A percentile compares a stretch with the other conserved stretches of the same genome.
phyloP scores from a whole-genome alignment of 1,140 invertebrate species.

The Caerostris darwini region DNA sequence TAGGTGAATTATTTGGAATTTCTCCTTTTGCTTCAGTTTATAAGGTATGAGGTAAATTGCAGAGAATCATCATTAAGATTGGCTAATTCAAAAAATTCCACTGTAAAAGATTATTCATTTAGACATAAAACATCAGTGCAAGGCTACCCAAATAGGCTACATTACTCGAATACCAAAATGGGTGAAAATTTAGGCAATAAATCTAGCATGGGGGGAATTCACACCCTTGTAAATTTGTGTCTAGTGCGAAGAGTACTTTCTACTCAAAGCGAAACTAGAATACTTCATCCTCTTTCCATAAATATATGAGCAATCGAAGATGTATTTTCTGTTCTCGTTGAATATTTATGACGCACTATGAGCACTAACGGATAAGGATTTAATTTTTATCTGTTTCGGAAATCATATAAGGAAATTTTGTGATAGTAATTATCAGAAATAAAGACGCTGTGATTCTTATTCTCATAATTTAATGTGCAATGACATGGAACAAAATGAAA shows the following conservation, averaged over 20 bases:
- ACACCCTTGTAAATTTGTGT: background rate
- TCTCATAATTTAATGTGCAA: no score
- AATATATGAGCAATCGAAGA: background rate
- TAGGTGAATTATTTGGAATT: background rate
- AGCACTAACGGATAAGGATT: no score
- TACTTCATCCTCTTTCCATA: background rate
- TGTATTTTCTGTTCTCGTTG: background rate
- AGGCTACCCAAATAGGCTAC: background rate
- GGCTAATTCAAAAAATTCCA: background rate
- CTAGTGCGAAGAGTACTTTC: no score
- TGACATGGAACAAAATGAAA: no score
- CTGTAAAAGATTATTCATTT: background rate
- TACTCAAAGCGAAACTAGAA: no score
- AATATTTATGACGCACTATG: no score
- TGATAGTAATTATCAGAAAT: no score
- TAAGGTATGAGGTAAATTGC: background rate
- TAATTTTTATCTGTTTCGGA: no score
- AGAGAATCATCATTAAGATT: background rate
- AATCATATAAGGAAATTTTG: no score
- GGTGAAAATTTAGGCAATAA: background rate
- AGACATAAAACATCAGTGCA: background rate
- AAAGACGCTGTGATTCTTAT: no score
- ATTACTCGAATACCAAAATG: background rate
- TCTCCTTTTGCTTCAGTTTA: background rate
- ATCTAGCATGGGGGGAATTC: background rate